phyloP scores from a whole-genome alignment of 2,113 vertebrate species.

The Psittacus erithacus region DNA sequence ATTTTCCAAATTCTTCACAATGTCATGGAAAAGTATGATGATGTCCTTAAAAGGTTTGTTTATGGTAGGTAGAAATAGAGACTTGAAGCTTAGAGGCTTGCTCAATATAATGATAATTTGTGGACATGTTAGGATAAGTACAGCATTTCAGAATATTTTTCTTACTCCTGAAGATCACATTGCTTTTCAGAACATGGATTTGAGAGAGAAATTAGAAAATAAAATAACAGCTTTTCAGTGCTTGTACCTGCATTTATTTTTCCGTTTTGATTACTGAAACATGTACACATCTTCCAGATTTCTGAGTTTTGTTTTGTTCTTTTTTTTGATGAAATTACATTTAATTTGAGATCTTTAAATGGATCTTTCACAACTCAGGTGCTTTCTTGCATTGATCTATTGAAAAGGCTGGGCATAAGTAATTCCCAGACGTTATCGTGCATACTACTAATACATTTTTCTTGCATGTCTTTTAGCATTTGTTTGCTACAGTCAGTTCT shows the following conservation, averaged over 20 bases:
- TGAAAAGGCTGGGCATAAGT: neutral
- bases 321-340: neutral
- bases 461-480: neutral
- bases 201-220: neutral
- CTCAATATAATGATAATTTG: neutral
- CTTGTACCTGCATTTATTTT: neutral
- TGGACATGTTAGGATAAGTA: neutral
- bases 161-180: neutral
- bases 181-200: neutral
- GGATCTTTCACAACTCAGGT: neutral
- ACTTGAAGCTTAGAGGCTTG: neutral
- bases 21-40: neutral
- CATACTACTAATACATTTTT: neutral
- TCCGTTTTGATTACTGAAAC: neutral
- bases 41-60: neutral
- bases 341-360: neutral
- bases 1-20: neutral
- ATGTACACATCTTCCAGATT: neutral
- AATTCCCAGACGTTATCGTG: neutral
- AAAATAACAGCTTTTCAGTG: neutral
- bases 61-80: neutral
- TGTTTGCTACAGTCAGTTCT: neutral
- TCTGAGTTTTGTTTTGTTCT: accelerated
- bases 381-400: neutral
- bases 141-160: neutral